Conservation (phyloP, 2,113 vertebrate species). For the Odontophorus gujanensis region DNA sequence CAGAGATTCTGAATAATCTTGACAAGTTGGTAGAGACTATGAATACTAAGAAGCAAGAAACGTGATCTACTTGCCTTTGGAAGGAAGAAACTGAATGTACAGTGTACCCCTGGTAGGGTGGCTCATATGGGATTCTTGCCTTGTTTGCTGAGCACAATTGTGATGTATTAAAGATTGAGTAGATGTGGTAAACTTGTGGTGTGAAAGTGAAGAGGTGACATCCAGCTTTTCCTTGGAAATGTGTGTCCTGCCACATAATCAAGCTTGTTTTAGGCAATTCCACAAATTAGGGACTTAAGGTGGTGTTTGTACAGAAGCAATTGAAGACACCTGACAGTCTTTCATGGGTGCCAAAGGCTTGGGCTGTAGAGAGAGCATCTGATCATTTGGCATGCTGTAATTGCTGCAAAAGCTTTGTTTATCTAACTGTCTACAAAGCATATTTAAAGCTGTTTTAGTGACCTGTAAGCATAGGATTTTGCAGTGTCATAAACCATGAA, state of each 20-base stretch:
- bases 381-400: fast-evolving
- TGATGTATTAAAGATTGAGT: neutral
- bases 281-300: neutral
- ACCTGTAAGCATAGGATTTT: neutral
- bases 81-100: neutral
- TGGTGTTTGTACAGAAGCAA: neutral
- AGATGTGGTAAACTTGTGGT: neutral
- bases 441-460: neutral
- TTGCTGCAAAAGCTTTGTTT: constrained; percentile 3
- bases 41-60: neutral
- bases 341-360: neutral
- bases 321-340: neutral
- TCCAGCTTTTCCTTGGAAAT: neutral
- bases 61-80: neutral
- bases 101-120: neutral
- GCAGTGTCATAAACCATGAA: neutral
- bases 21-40: neutral
- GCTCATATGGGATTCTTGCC: neutral
- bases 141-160: neutral
- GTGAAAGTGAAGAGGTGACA: neutral
- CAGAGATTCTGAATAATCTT: neutral
- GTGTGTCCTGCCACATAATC: neutral
- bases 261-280: neutral
- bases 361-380: neutral
- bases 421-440: neutral